Base-by-base conservation (phyloP, 1,140 invertebrate species). In the Diuraphis noxia region DNA sequence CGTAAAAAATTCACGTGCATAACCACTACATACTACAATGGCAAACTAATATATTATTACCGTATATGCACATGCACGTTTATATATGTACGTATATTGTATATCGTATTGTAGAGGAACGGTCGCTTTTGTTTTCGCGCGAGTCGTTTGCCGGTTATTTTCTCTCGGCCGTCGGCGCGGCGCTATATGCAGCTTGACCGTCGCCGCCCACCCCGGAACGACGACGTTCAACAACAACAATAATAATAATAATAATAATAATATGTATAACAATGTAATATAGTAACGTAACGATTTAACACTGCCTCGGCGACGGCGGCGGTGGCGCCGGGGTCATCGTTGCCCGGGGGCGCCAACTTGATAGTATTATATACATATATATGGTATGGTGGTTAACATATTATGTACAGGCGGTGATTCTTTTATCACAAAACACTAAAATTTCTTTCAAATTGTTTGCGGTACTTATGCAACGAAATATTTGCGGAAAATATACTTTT, bases 71-170 rank as follows among this genome's bases (percentile, higher is more conserved):
- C 30, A 79, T 13, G 23, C 21, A 8, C 72, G 34, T 77, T 8
- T 8, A 34, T 36, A 19, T 79, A 36, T 36, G 3, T 34, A 77
- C 21, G 23, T 9, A 34, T 77, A 77, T 30, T 0, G 10, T 30
- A 3, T 25, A 30, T 56, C 19, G 2, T 52, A 8, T 1, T 56
- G 52, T 25, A 30, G 56, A 72, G n/a, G 30, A 72, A 81, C 79
- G 23, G 21, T 81, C 79, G 79, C 79, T 81, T 81, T 81, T 81
- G 79, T 81, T 81, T 81, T 81, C 79, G 38, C 1, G 79, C 38
- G 23, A 81, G 21, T 40, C 79, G 23, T 81, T 79, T 79, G 23
- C 23, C 36, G 36, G 38, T 81, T 40, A 19, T 40, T 81, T 38
- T 81, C 79, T 81, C 79, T 38, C 8, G 79, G 38, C 72, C 56